Conservation (phyloP, 1,140 invertebrate genomes). For the Pteromalus puparum region DNA sequence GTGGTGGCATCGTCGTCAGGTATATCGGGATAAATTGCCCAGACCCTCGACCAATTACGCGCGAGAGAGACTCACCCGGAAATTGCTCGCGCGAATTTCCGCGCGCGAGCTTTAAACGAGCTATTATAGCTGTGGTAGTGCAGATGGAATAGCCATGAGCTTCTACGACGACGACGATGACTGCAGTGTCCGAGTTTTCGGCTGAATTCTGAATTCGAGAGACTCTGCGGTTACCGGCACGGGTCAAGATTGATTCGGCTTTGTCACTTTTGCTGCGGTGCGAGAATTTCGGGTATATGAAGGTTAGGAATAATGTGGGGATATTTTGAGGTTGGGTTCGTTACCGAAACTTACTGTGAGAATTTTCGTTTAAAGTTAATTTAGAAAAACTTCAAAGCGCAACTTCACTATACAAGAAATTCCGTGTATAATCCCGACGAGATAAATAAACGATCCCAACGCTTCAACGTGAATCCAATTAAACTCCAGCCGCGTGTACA, state of each 20-base stretch:
- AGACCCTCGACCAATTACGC: neutral
- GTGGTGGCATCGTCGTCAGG: neutral
- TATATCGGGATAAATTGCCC: constrained; percentile 8
- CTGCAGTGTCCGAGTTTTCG: neutral
- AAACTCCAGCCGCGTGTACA: neutral
- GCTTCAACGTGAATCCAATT: neutral
- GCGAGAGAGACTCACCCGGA: neutral
- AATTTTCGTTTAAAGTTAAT: no score
- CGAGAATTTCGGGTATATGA: neutral
- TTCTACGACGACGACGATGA: neutral
- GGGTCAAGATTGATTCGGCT: neutral
- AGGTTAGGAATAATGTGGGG: no score
- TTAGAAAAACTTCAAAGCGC: no score
- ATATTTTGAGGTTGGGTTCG: no score
- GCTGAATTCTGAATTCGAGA: neutral
- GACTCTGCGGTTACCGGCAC: neutral
- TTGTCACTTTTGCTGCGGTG: neutral
- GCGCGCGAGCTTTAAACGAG: neutral
- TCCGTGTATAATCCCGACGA: neutral
- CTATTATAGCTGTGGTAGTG: neutral
- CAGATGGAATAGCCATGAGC: neutral
- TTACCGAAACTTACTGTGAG: no score
- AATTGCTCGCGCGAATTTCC: constrained; percentile 16
- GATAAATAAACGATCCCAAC: neutral
- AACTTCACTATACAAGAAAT: neutral